A percentile compares a stretch with the other conserved stretches of the same genome.
Evolutionary conservation across 2,888 invertebrate genomes (phyloP).

Genomic region (Drosophila niveifrons): DNA sequence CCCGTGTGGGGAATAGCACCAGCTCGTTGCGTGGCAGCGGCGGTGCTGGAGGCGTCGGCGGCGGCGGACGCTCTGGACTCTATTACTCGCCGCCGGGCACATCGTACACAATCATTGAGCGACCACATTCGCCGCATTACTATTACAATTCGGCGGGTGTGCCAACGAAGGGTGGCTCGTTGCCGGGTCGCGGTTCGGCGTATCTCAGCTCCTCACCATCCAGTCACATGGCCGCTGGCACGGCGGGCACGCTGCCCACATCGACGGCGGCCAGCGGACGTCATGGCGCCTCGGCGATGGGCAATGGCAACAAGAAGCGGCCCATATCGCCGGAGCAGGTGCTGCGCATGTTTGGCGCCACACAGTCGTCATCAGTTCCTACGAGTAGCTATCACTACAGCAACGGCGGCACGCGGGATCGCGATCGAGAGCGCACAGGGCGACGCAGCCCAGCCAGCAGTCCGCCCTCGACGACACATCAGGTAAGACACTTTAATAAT

Average conservation of each 20-base stretch:
- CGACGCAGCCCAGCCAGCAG: conserved; percentile 90
- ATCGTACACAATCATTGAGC: conserved; percentile 94
- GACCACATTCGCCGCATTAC: conserved; percentile 90
- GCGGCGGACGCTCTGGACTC: conserved; percentile 87
- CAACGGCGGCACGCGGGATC: conserved; percentile 85
- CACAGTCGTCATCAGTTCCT: conserved; percentile 86
- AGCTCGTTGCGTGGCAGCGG: conserved; percentile 86
- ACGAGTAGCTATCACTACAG: conserved; percentile 85
- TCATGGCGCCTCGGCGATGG: conserved; percentile 78
- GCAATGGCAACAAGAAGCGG: conserved; percentile 87
- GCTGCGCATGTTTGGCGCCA: conserved; percentile 88
- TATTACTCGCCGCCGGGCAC: conserved; percentile 96
- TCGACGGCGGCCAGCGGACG: conserved; percentile 86
- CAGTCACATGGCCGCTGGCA: conserved; percentile 86
- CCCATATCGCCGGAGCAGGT: conserved; percentile 95
- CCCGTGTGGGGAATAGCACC: conserved; percentile 85
- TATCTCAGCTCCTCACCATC: conserved; percentile 89
- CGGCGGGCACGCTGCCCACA: conserved; percentile 84
- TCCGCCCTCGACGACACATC: conserved; percentile 92
- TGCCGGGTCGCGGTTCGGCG: conserved; percentile 87
- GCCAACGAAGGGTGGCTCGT: conserved; percentile 84
- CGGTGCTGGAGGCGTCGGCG: conserved; percentile 82
- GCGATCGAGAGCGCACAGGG: conserved; percentile 68
- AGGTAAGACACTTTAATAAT: conserved; percentile 84
- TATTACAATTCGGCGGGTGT: conserved; percentile 86